A percentile compares a stretch with the other conserved stretches of the same genome.
Evolutionary conservation across 2,888 invertebrate genomes (phyloP).

Genomic region (Sussaba pulchella): DNA sequence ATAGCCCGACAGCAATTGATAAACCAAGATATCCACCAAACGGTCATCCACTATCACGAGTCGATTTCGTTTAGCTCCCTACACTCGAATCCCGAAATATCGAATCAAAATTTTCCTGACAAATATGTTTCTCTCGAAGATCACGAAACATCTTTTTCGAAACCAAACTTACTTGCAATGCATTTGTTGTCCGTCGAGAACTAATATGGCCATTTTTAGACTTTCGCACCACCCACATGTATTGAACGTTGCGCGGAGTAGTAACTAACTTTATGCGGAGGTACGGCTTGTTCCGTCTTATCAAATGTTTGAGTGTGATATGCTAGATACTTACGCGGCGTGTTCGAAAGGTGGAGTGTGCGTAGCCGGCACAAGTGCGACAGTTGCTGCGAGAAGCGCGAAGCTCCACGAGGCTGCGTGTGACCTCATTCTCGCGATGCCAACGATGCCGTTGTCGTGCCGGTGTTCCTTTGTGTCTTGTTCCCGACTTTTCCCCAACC

Average conservation of each 20-base stretch:
- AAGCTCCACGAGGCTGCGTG: constrained; percentile 85
- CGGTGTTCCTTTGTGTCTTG: constrained; percentile 39
- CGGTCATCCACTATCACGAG: background rate
- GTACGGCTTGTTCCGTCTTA: background rate
- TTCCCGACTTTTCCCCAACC: constrained; percentile 4
- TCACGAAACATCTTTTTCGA: background rate
- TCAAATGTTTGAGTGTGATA: background rate
- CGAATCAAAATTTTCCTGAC: background rate
- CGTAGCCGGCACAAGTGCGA: constrained; percentile 86
- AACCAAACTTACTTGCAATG: background rate
- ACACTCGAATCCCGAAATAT: background rate
- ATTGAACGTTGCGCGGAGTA: background rate
- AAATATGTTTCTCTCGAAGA: background rate
- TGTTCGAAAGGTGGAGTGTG: constrained; percentile 85
- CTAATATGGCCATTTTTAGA: background rate
- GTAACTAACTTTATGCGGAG: background rate
- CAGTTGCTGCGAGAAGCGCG: constrained; percentile 83
- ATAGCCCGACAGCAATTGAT: background rate
- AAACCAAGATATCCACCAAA: background rate
- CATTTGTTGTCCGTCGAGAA: background rate
- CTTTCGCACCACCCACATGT: background rate
- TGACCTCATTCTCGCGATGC: constrained; percentile 77
- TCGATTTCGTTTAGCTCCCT: background rate
- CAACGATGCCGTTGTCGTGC: constrained; percentile 64
- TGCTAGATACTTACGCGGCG: constrained; percentile 87